Evolutionary conservation across 2,888 invertebrate species (phyloP), one percentile per base, ranked within the genome.

Genomic region (Pelosia muscerda): DNA sequence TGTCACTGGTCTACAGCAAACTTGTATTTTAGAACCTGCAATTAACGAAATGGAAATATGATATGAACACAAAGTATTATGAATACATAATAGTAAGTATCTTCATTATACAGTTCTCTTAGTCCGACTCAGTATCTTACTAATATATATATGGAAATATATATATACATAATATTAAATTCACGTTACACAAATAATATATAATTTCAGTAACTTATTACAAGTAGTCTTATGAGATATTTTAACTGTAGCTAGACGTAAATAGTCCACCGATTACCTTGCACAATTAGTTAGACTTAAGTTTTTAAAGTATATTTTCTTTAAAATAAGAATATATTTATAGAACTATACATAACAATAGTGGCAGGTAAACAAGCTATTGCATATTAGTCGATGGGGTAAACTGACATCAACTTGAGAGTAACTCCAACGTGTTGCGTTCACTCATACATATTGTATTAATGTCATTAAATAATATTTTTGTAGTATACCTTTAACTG

Each of bases 371-470:
- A 86, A 25, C 15, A 49, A 81, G 85, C 88, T 91, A 90, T 92
- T 90, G 88, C 87, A 89, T 90, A 89, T 82, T 86, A 90, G 88
- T 91, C 88, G 86, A 88, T 89, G 84, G 82, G 85, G 90, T 90
- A 84, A 85, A 84, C 79, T 66, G 77, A 81, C 70, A 75, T 77
- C 60, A 73, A 77, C 71, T 69, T 73, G 69, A 72, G 69, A 74
- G 68, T 74, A 74, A 74, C 61, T 72, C 69, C 66, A 67, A 73
- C 64, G 77, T 68, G 69, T 66, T 66, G 73, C 23, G 25, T 53
- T 53, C 11, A 63, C 68, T 58, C 64, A 63, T 73, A 67, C 69
- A 69, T 61, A 71, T 73, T 71, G 61, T 66, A 66, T 67, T n/a
- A 42, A n/a, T 63, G 62, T 73, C 61, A 76, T 62, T 63, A 58